phyloP scores from a whole-genome alignment of 1,140 invertebrate genomes.

The Drepana arcuata region DNA sequence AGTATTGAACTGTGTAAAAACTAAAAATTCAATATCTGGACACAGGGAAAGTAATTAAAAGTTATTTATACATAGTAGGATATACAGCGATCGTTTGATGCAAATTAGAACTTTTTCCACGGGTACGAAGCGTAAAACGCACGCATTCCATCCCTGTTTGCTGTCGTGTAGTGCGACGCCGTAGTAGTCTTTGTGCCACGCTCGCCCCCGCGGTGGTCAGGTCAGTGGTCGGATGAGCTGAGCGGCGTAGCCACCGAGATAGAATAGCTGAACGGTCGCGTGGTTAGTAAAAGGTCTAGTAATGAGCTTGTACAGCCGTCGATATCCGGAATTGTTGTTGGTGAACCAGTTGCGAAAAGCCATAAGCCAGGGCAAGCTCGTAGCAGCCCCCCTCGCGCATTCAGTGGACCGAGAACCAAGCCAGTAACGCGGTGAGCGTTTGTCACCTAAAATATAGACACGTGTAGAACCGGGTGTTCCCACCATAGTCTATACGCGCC shows the following conservation, averaged over 20 bases:
- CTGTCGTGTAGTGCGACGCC: conserved; percentile 6
- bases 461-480: conserved; percentile 8
- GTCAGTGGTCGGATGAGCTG: conserved; percentile 10
- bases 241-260: conserved; percentile 7
- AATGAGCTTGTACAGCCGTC: conserved; percentile 2
- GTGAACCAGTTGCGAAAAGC: conserved; percentile 5
- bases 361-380: conserved; percentile 7
- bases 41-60: no score
- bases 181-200: conserved; percentile 2
- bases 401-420: no score
- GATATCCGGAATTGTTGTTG: conserved; percentile 1
- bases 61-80: no score
- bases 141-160: conserved; percentile 6
- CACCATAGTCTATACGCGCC: conserved; percentile 7
- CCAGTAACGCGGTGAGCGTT: conserved; percentile 2
- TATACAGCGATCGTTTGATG: neutral
- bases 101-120: conserved; percentile 1
- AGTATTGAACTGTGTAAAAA: no score
- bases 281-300: no score
- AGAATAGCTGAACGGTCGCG: neutral
- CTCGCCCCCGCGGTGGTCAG: conserved; percentile 1
- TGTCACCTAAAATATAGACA: conserved; percentile 11
- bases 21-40: no score
- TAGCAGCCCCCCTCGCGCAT: conserved; percentile 5
- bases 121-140: conserved; percentile 5